These are phyloP conservation scores for Hyppa rectilinea DNA, from an alignment of 2,888 invertebrate genomes.

Conservation along the genomic window DNA sequence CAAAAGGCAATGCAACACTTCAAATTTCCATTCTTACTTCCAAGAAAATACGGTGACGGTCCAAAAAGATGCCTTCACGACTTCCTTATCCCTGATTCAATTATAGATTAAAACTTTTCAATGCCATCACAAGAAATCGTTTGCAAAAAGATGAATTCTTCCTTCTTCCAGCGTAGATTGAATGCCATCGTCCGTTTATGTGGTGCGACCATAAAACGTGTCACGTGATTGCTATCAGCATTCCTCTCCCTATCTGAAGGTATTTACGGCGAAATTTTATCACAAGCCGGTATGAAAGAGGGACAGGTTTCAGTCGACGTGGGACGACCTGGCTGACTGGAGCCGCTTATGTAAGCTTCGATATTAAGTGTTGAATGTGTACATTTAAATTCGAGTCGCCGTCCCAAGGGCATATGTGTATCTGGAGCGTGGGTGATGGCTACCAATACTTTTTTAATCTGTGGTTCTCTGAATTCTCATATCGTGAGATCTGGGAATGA, in stretches of 20 bases:
- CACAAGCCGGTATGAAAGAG: constrained; percentile 71
- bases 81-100: constrained; percentile 53
- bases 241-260: constrained; percentile 74
- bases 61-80: constrained; percentile 34
- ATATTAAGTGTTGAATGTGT: constrained; percentile 46
- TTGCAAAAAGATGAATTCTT: constrained; percentile 61
- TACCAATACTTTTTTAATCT: constrained; percentile 34
- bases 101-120: constrained; percentile 60
- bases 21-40: constrained; percentile 1
- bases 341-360: constrained; percentile 38
- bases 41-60: constrained; percentile 24
- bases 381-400: constrained; percentile 53
- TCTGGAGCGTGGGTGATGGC: constrained; percentile 56
- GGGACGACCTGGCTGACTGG: constrained; percentile 68
- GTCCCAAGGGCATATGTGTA: constrained; percentile 56
- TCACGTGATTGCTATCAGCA: constrained; percentile 78
- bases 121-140: constrained; percentile 48
- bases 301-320: constrained; percentile 72
- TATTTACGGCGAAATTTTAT: constrained; percentile 80
- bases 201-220: constrained; percentile 72
- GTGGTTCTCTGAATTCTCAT: neutral
- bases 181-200: constrained; percentile 68
- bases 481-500: neutral
- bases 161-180: constrained; percentile 64
- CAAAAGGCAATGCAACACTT: constrained; percentile 13